These are phyloP conservation scores for Phragmatobia fuliginosa DNA, from an alignment of 2,888 invertebrate genomes.

Conservation along the genomic window DNA sequence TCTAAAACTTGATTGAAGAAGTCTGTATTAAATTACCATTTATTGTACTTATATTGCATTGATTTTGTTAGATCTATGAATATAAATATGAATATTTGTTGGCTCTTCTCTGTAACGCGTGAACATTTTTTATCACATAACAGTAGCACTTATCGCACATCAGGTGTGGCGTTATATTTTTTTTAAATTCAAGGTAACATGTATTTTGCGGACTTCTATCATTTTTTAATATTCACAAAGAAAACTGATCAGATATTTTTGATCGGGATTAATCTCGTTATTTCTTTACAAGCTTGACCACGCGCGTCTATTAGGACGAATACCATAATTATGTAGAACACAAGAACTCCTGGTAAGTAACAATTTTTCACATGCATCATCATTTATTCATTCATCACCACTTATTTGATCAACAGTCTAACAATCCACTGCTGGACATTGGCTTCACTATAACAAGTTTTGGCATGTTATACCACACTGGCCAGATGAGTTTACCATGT, in stretches of 20 bases:
- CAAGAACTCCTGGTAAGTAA: background rate
- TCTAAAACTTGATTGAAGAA: background rate
- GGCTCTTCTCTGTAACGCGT: background rate
- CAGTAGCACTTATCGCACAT: background rate
- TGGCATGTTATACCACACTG: too few relatives aligned
- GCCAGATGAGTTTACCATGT: background rate
- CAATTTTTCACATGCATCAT: background rate
- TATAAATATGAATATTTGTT: background rate
- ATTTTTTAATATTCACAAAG: background rate
- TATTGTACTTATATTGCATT: background rate
- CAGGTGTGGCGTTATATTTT: background rate
- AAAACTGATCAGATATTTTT: background rate
- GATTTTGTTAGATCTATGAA: too few relatives aligned
- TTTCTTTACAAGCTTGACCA: too few relatives aligned
- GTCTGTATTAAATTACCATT: background rate
- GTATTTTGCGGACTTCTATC: background rate
- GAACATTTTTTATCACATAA: background rate
- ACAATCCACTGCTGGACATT: too few relatives aligned
- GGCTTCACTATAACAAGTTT: too few relatives aligned
- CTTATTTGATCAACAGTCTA: background rate
- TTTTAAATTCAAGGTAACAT: background rate
- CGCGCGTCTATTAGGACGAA: background rate
- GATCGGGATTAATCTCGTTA: background rate
- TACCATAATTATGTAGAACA: background rate
- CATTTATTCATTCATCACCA: too few relatives aligned